These are phyloP conservation scores for Epinephelus cyanopodus DNA, from an alignment of 2,113 vertebrate species.

Conservation along the genomic window DNA sequence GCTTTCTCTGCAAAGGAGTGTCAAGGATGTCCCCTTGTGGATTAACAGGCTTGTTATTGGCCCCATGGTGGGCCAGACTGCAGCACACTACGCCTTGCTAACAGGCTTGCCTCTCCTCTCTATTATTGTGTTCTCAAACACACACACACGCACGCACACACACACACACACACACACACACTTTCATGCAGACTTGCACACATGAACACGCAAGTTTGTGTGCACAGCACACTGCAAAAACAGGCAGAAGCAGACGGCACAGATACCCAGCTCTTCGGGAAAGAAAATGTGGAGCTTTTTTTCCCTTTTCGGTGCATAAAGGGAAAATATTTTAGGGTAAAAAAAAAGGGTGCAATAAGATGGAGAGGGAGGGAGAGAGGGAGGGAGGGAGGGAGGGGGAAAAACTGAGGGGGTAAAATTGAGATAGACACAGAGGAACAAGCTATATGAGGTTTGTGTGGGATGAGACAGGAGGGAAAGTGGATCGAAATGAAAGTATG, in stretches of 20 bases:
- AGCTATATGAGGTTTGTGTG: conserved; percentile 29
- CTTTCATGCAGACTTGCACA: conserved; percentile 41
- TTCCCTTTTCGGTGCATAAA: conserved; percentile 27
- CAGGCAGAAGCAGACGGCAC: not conserved
- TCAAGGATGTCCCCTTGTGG: conserved; percentile 60
- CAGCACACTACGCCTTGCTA: conserved; percentile 52
- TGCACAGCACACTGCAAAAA: conserved; percentile 15
- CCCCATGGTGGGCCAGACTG: conserved; percentile 65
- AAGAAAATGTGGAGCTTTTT: not conserved
- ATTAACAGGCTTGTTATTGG: conserved; percentile 71
- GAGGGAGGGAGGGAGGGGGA: not conserved
- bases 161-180: not conserved
- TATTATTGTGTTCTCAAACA: conserved; percentile 50
- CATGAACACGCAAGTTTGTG: conserved; percentile 21
- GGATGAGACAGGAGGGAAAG: conserved; percentile 43
- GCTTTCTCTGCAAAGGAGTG: conserved; percentile 51
- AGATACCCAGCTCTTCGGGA: conserved; percentile 2
- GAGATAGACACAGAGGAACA: conserved; percentile 15
- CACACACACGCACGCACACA: conserved; percentile 15
- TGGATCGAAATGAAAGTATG: conserved; percentile 39
- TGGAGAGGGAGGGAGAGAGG: not conserved
- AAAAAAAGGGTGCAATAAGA: conserved; percentile 19
- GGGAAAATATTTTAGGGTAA: conserved; percentile 3
- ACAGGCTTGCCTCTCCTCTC: conserved; percentile 59
- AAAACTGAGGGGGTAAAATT: conserved; percentile 11